phyloP scores from a whole-genome alignment of 2,888 invertebrate species.

The Harpagoxenus sublaevis region DNA sequence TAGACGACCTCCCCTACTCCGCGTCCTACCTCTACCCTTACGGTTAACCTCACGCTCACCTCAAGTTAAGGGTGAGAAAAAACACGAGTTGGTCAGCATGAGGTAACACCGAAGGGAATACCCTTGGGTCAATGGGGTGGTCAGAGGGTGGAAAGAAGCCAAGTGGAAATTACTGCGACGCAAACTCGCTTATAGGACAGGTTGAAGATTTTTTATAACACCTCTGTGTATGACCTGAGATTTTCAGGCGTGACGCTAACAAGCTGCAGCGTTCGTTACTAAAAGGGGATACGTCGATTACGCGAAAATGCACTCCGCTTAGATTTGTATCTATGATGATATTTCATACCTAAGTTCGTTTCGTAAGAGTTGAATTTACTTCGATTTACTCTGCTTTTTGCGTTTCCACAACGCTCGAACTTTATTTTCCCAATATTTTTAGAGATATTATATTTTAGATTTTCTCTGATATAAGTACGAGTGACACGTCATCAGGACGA shows the following conservation, averaged over 20 bases:
- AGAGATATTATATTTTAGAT: not conserved
- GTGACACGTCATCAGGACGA: not conserved
- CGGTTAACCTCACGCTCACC: conserved; percentile 75
- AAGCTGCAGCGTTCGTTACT: conserved; percentile 12
- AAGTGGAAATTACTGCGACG: conserved; percentile 78
- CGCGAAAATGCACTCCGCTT: conserved; percentile 29
- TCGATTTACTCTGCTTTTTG: not conserved
- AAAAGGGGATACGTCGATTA: conserved; percentile 7
- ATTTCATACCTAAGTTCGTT: not conserved
- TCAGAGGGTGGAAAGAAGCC: conserved; percentile 75
- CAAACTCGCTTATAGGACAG: conserved; percentile 75
- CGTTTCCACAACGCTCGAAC: not conserved
- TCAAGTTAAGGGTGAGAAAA: conserved; percentile 77
- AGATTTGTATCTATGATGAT: conserved; percentile 12
- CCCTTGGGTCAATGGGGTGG: conserved; percentile 73
- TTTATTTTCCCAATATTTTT: not conserved
- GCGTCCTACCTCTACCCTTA: conserved; percentile 57
- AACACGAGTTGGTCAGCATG: conserved; percentile 78
- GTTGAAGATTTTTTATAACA: conserved; percentile 77
- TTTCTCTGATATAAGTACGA: not conserved
- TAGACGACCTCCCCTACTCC: conserved; percentile 41
- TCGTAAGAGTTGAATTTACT: conserved; percentile 13
- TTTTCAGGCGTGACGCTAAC: conserved; percentile 52
- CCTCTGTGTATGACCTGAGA: conserved; percentile 49
- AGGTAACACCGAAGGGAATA: conserved; percentile 73